phyloP scores from a whole-genome alignment of 2,888 invertebrate species.

The Ormyrus nitidulus region DNA sequence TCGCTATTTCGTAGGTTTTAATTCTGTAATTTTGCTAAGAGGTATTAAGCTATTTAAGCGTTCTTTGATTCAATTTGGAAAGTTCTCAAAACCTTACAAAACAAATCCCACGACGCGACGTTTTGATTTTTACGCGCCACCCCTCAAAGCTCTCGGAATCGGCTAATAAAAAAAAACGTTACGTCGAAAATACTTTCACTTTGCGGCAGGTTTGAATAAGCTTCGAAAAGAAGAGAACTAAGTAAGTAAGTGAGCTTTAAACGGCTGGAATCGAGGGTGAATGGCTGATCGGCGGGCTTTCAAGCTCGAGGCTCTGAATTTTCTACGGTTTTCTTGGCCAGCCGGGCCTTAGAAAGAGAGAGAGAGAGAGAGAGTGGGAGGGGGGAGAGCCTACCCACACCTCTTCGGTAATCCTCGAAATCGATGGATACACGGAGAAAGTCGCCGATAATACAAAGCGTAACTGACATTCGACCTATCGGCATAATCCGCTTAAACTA shows the following conservation, averaged over 20 bases:
- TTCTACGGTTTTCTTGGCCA: constrained; percentile 24
- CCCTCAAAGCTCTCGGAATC: not conserved
- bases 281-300: constrained; percentile 39
- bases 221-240: too few relatives aligned
- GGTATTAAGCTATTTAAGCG: too few relatives aligned
- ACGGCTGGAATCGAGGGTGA: constrained; percentile 36
- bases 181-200: not conserved
- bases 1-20: too few relatives aligned
- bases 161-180: constrained; percentile 32
- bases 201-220: too few relatives aligned
- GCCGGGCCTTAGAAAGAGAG: not conserved
- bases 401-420: constrained; percentile 47
- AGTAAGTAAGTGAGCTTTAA: constrained; percentile 39
- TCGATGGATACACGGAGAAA: constrained; percentile 55
- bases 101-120: too few relatives aligned
- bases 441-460: constrained; percentile 61
- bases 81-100: too few relatives aligned
- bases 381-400: not conserved
- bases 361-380: too few relatives aligned
- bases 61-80: too few relatives aligned
- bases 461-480: constrained; percentile 72
- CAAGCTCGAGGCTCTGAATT: constrained; percentile 39
- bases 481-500: constrained; percentile 71
- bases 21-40: too few relatives aligned
- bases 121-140: too few relatives aligned